Evolutionary conservation across 2,797 vertebrate genomes (phyloP), one percentile per base, ranked within the genome.

Genomic region (Sphaeramia orbicularis): DNA sequence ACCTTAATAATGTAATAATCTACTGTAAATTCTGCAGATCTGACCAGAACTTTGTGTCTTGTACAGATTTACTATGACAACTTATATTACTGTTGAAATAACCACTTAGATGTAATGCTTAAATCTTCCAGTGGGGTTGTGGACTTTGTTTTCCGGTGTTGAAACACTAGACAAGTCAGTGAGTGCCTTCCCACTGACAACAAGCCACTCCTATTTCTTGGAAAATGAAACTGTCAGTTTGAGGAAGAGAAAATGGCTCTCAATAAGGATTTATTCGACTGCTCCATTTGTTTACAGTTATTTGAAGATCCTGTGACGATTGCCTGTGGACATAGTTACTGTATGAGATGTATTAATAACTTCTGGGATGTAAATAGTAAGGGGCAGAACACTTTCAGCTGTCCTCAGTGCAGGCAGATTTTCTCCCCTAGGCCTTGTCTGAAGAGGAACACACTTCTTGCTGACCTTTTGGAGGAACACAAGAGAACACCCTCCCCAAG

Each of bases 321-420:
- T 0, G 43, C 53, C 14, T 91, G 86, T 48, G 89, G 86, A 44
- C 87, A 90, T 70, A 88, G 48, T 42, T 91, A 70, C 65, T 91
- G 89, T 36, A 66, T 53, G 7, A 53, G 8, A 13, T 91, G 86
- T 32, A 76, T 91, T 18, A 74, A 86, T 19, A 1, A 4, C 12
- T 82, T 71, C 64, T 91, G 89, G 89, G 66, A 86, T 13, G 41
- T 1, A 9, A 36, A 45, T 8, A 15, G 2, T 3, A 10, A 30
- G 16, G 36, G 11, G 2, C 15, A 21, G 30, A 6, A 9, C 10
- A 16, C 0, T 3, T 88, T 55, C 76, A 82, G 66, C 67, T 91
- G 89, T 45, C 89, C 87, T 45, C 71, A 85, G 53, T 91, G 89
- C 43, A 71, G 81, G 40, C 58, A 79, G 30, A 48, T 50, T 4